phyloP scores from a whole-genome alignment of 1,140 invertebrate genomes.

The Bombus vancouverensis region DNA sequence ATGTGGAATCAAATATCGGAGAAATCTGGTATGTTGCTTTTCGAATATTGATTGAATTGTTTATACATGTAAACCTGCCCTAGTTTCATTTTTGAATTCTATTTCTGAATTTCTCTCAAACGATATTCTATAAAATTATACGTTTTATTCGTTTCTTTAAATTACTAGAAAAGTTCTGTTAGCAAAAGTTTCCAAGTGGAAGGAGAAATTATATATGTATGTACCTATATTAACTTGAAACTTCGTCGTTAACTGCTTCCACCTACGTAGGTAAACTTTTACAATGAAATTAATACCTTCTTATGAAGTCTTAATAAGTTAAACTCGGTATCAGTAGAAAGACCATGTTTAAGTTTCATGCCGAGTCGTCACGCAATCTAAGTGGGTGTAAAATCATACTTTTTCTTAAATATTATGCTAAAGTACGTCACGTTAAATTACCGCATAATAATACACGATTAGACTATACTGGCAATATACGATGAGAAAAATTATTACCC shows the following conservation, averaged over 20 bases:
- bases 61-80: no score
- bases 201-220: not conserved
- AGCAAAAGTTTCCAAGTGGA: not conserved
- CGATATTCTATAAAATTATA: no score
- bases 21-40: not conserved
- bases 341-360: not conserved
- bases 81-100: not conserved
- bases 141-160: not conserved
- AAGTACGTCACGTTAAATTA: not conserved
- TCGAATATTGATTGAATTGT: no score
- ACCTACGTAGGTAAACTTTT: not conserved
- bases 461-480: not conserved
- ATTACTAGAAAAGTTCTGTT: not conserved
- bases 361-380: not conserved
- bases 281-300: not conserved
- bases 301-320: not conserved
- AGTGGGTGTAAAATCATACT: not conserved
- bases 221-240: not conserved
- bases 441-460: not conserved
- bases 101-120: no score
- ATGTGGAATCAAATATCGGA: not conserved
- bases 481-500: not conserved
- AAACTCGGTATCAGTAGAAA: not conserved
- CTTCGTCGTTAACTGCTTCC: not conserved
- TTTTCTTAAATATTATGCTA: not conserved